phyloP scores from a whole-genome alignment of 2,113 vertebrate genomes.

The Ciconia maguari region DNA sequence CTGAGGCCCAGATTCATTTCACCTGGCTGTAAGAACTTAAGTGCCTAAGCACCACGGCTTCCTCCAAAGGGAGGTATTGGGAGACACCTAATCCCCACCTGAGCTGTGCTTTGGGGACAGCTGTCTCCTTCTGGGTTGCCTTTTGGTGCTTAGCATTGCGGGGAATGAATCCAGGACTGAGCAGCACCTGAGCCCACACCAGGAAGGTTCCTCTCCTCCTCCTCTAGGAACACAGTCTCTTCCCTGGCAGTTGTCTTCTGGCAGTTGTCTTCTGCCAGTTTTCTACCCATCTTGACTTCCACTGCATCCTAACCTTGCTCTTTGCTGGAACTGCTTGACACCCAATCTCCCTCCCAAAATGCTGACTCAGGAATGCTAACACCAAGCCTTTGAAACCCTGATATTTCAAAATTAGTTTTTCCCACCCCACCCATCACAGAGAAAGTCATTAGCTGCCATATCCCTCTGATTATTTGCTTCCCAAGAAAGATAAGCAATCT shows the following conservation, averaged over 20 bases:
- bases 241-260: background rate
- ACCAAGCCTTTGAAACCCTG: background rate
- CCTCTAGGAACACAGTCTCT: rapidly evolving
- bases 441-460: background rate
- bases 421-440: background rate
- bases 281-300: background rate
- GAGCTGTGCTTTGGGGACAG: background rate
- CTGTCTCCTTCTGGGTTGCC: background rate
- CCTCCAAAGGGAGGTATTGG: background rate
- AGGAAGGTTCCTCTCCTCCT: background rate
- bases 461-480: background rate
- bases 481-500: background rate
- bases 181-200: background rate
- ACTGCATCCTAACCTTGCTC: background rate
- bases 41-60: background rate
- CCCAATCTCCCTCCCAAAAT: background rate
- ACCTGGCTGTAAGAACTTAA: background rate
- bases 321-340: background rate
- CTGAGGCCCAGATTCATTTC: background rate
- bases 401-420: background rate
- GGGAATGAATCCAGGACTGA: background rate
- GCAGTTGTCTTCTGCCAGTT: background rate
- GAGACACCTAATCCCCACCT: background rate
- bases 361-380: background rate
- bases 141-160: background rate